phyloP scores from a whole-genome alignment of 1,140 invertebrate species.

The Formica selysi region DNA sequence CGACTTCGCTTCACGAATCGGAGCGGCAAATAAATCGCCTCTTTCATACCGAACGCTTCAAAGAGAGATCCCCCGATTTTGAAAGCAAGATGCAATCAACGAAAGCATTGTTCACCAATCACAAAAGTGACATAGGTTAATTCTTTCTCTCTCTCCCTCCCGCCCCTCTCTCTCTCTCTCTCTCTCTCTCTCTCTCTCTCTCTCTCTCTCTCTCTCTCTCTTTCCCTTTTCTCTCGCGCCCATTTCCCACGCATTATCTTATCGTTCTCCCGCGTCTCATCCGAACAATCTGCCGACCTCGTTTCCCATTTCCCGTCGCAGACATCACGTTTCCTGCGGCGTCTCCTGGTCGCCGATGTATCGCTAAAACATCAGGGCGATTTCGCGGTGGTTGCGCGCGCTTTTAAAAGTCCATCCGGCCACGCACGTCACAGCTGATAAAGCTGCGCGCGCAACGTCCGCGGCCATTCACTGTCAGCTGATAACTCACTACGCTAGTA shows the following conservation, averaged over 20 bases:
- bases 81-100: not conserved
- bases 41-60: not conserved
- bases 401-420: constrained; percentile 29
- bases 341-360: not conserved
- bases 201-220: too few species aligned
- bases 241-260: not conserved
- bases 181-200: not conserved
- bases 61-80: not conserved
- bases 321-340: not conserved
- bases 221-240: too few species aligned
- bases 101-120: not conserved
- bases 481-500: constrained; percentile 69
- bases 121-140: not conserved
- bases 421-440: constrained; percentile 22
- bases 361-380: not conserved
- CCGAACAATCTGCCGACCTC: not conserved
- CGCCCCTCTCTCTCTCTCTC: too few species aligned
- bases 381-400: not conserved
- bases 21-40: not conserved
- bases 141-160: too few species aligned
- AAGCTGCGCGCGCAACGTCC: constrained; percentile 61
- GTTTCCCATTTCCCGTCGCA: not conserved
- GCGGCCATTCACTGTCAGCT: not conserved
- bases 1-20: constrained; percentile 25
- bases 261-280: not conserved